A percentile compares a stretch with the other conserved stretches of the same genome.
Conservation (phyloP, 2,888 invertebrate genomes). For the Dicyrtomina minuta region DNA sequence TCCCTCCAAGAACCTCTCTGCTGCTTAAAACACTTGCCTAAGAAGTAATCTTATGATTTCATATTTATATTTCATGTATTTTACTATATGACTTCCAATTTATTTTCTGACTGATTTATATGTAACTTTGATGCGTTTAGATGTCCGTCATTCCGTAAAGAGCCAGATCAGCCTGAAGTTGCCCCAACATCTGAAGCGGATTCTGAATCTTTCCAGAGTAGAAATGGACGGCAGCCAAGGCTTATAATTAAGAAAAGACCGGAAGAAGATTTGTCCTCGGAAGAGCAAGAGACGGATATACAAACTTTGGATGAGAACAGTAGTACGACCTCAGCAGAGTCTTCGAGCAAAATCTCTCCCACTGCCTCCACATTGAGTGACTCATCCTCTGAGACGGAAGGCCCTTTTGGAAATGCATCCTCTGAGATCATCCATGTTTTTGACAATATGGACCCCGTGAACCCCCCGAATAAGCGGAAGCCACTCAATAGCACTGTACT, state of each 20-base stretch:
- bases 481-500: constrained; percentile 49
- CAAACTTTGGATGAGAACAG: constrained; percentile 29
- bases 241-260: constrained; percentile 50
- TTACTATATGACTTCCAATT: background rate
- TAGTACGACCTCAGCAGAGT: constrained; percentile 15
- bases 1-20: constrained; percentile 50
- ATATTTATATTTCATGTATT: constrained; percentile 3
- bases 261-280: constrained; percentile 47
- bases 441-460: constrained; percentile 1
- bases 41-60: constrained; percentile 35
- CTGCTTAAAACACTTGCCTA: constrained; percentile 48
- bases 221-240: constrained; percentile 40
- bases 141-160: constrained; percentile 39
- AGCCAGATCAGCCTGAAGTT: constrained; percentile 20
- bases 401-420: constrained; percentile 24
- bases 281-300: constrained; percentile 40
- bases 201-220: background rate
- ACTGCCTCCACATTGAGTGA: constrained; percentile 33
- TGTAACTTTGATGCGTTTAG: constrained; percentile 19
- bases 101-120: too few relatives aligned
- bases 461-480: constrained; percentile 33
- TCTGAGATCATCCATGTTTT: constrained; percentile 29
- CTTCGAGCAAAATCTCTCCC: constrained; percentile 40
- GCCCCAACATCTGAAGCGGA: background rate
- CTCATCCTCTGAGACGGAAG: constrained; percentile 23